Base-by-base conservation (phyloP, 2,888 invertebrate genomes). In the Lepidonotus clava region DNA sequence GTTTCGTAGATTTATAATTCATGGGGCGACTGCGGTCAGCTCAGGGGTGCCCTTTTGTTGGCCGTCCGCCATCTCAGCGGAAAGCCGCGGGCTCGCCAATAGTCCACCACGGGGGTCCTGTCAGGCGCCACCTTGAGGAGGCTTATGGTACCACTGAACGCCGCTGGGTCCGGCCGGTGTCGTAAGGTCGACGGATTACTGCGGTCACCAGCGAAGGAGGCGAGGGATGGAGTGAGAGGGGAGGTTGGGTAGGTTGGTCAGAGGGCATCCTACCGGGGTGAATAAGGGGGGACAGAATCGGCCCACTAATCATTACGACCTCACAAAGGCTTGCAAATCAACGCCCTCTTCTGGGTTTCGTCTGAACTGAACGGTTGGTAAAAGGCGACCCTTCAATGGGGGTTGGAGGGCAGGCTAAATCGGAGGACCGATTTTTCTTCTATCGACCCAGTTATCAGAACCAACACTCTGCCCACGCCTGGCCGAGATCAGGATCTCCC, bases 141-240 rank as follows among this genome's bases (percentile, higher is more conserved):
- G 53, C 18, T 53, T 53, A 53, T 53, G 53, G 53, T n/a, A 53
- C 53, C 53, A 53, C n/a, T n/a, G n/a, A n/a, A n/a, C n/a, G n/a
- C n/a, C n/a, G 53, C 53, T 4, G 53, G n/a, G 53, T 18, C 21
- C 53, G 53, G 53, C 53, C n/a, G 53, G 53, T 53, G 53, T 53
- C 53, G 53, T 18, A 53, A 53, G 66, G 66, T 66, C 28, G 66
- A 14, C 2, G 66, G 32, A 66, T 32, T 24, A 32, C 28, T 66
- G 66, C 11, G 66, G 66, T 24, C 28, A 24, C 28, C 8, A 18
- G 46, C 28, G 66, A 32, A 66, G 66, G 66, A 14, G 66, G 66
- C 28, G 66, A 32, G 66, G 24, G 66, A 24, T 32, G 66, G 24
- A 32, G 18, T 46, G 46, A 14, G 18, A 14, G 66, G 32, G 32